These are phyloP conservation scores for Acronicta psi DNA, from an alignment of 2,888 invertebrate genomes.

Conservation along the genomic window DNA sequence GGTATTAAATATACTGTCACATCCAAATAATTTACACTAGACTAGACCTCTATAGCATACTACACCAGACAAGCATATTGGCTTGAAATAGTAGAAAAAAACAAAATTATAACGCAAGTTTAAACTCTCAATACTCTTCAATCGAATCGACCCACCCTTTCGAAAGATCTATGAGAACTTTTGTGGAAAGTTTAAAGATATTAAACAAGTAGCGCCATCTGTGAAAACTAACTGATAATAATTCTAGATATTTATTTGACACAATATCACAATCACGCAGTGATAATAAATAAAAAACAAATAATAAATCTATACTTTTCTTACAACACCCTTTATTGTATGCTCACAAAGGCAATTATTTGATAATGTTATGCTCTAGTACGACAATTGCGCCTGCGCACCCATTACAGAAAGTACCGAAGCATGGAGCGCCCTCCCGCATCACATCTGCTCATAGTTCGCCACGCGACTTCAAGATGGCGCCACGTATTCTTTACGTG, in stretches of 20 bases:
- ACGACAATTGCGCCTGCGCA: conserved; percentile 72
- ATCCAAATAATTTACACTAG: too few relatives aligned
- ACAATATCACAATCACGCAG: too few relatives aligned
- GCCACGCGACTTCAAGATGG: conserved; percentile 74
- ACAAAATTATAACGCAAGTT: too few relatives aligned
- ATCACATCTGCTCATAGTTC: conserved; percentile 68
- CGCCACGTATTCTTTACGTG: conserved; percentile 68
- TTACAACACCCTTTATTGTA: conserved; percentile 66
- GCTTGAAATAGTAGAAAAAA: too few relatives aligned
- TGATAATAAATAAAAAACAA: too few relatives aligned
- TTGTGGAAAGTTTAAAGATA: neutral
- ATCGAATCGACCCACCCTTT: too few relatives aligned
- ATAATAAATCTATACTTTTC: too few relatives aligned
- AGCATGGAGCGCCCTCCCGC: conserved; percentile 63
- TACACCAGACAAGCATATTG: too few relatives aligned
- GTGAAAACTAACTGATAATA: conserved; percentile 2
- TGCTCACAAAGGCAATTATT: conserved; percentile 61
- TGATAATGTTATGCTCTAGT: conserved; percentile 75
- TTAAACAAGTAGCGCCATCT: conserved; percentile 64
- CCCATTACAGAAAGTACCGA: conserved; percentile 74
- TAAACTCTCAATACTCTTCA: too few relatives aligned
- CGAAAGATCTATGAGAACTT: too few relatives aligned
- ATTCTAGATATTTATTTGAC: neutral
- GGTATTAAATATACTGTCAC: too few relatives aligned
- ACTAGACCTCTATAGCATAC: too few relatives aligned